Percentiles rank a stretch among this genome's conserved stretches.
Conservation (phyloP, 2,797 vertebrate genomes). For the Hippoglossus hippoglossus region DNA sequence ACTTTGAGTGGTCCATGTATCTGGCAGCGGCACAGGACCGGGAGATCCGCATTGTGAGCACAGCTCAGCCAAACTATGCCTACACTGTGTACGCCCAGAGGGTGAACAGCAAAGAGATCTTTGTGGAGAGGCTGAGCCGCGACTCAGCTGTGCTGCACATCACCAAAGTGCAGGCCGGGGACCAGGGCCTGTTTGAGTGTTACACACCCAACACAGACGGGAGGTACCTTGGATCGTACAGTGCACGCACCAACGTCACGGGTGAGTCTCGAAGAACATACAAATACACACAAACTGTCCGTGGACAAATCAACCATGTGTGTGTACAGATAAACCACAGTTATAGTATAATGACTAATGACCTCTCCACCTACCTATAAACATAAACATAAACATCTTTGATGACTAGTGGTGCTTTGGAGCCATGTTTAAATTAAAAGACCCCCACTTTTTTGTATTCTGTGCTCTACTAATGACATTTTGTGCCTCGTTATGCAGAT, state of each 20-base stretch:
- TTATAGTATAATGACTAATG: not conserved
- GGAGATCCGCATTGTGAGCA: slow-evolving; percentile 93
- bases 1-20: slow-evolving; percentile 95
- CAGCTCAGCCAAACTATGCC: slow-evolving; percentile 85
- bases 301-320: not conserved
- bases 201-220: slow-evolving; percentile 91
- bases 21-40: slow-evolving; percentile 75
- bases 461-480: not conserved
- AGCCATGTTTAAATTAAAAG: not conserved
- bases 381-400: not conserved
- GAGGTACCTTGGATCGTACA: slow-evolving; percentile 88
- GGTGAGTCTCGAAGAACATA: slow-evolving; percentile 80
- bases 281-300: not conserved
- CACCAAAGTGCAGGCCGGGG: slow-evolving; percentile 85
- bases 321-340: not conserved
- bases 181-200: slow-evolving; percentile 92
- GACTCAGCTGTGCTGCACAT: slow-evolving; percentile 90
- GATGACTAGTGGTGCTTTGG: not conserved
- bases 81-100: slow-evolving; percentile 86
- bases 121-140: slow-evolving; percentile 86
- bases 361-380: not conserved
- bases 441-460: not conserved
- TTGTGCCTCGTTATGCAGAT: not conserved
- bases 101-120: slow-evolving; percentile 87
- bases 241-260: slow-evolving; percentile 86